Evolutionary conservation across 2,797 vertebrate genomes (phyloP).

Genomic region (Amphiprion clarkii): DNA sequence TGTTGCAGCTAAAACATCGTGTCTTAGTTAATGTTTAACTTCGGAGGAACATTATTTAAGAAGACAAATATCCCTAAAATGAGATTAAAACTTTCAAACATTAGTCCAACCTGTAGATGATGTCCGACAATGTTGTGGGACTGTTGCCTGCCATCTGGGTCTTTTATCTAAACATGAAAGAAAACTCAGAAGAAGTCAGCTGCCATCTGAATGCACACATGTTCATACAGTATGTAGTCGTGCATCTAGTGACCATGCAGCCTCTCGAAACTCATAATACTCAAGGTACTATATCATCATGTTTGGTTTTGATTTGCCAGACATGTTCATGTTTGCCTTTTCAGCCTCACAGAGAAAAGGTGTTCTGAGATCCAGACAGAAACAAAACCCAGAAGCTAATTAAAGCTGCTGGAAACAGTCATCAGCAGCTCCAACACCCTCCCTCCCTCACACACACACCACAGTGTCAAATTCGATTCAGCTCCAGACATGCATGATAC

Average conservation of each 20-base stretch:
- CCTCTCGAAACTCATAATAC: constrained; percentile 19
- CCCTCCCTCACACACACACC: constrained; percentile 14
- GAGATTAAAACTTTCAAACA: neutral
- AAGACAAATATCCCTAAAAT: neutral
- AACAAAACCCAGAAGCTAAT: constrained; percentile 39
- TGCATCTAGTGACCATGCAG: constrained; percentile 8
- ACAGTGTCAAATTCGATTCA: constrained; percentile 18
- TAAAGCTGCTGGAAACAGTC: constrained; percentile 46
- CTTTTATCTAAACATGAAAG: constrained; percentile 53
- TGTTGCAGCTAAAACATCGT: too few species aligned
- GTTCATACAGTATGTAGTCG: constrained; percentile 12
- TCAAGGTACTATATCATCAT: neutral
- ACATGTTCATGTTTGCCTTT: constrained; percentile 27
- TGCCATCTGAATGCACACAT: neutral
- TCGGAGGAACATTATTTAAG: too few species aligned
- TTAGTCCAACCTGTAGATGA: too few species aligned
- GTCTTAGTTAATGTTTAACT: too few species aligned
- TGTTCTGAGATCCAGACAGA: constrained; percentile 38
- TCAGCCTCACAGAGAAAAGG: constrained; percentile 28
- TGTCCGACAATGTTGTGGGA: too few species aligned
- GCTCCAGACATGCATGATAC: constrained; percentile 34
- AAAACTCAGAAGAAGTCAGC: constrained; percentile 32
- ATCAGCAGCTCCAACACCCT: constrained; percentile 38
- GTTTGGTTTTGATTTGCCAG: constrained; percentile 3
- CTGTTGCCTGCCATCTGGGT: too few species aligned